These are phyloP conservation scores for Aphrophora alni DNA, from an alignment of 2,888 invertebrate species.

Conservation along the genomic window DNA sequence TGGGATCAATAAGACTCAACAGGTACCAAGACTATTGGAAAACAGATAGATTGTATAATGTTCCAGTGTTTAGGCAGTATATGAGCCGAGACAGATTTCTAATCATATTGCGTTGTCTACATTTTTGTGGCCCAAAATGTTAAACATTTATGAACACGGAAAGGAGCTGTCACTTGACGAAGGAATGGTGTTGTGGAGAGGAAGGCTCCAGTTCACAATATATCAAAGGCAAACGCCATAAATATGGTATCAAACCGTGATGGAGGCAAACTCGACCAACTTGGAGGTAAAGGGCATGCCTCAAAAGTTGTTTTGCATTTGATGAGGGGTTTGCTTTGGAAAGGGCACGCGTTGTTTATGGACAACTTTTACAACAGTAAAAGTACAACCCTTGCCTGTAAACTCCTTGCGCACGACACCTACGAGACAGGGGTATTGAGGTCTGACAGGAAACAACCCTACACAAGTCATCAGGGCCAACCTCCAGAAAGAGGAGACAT, in stretches of 20 bases:
- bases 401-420: constrained; percentile 38
- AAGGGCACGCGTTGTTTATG: not conserved
- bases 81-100: constrained; percentile 55
- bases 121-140: constrained; percentile 47
- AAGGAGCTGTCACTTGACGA: constrained; percentile 17
- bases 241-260: constrained; percentile 12
- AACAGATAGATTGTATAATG: constrained; percentile 53
- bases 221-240: constrained; percentile 6
- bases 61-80: constrained; percentile 52
- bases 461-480: not conserved
- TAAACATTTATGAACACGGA: not conserved
- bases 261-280: not conserved
- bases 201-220: constrained; percentile 8
- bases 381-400: not conserved
- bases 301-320: constrained; percentile 34
- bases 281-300: constrained; percentile 39
- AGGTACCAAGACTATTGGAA: constrained; percentile 56
- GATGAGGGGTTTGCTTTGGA: not conserved
- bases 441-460: constrained; percentile 39
- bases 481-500: constrained; percentile 31
- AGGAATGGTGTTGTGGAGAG: constrained; percentile 16
- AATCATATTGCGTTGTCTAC: constrained; percentile 54
- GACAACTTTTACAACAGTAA: constrained; percentile 7
- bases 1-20: constrained; percentile 54
- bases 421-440: constrained; percentile 56